Evolutionary conservation across 2,888 invertebrate genomes (phyloP), one percentile per base, ranked within the genome.

Genomic region (Ormia ochracea): DNA sequence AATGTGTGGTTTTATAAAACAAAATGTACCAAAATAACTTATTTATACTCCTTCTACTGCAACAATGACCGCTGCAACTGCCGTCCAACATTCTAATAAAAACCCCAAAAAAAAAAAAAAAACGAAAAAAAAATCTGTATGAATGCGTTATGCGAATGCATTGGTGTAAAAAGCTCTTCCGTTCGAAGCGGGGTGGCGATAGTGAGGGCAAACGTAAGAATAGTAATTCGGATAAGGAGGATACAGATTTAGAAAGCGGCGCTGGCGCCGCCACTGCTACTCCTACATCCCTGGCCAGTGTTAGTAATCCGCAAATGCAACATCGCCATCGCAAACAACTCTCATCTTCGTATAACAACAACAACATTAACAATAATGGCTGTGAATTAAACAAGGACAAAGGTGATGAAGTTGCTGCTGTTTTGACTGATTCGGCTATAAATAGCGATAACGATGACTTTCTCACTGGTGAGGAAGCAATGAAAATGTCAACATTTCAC

Each of bases 311-410:
- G 38, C 87, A 87, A 79, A 88, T 89, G 86, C 87, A 87, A 65
- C 88, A 89, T 80, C 89, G 89, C 56, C 88, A 88, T 78, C 88
- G 88, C 19, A 88, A 88, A 81, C 87, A 85, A 82, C 83, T 68
- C 7, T 75, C 79, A 68, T 68, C 70, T 33, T 31, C 23, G 63
- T 65, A 68, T 50, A 83, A 83, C 74, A 82, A 83, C 74, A 82
- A 81, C 56, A 86, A 84, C 61, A 84, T 82, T 43, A 84, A 82
- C 52, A 81, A 69, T 58, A 85, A 84, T 73, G 83, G 81, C 82
- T 82, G 83, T 82, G 82, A 82, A 68, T 50, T 63, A 38, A 75
- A 74, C 41, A 81, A 83, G 72, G 70, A 77, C 59, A 79, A 82
- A 61, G 81, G 82, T 68, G 82, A 74, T 41, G 82, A 77, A 21